Base-by-base conservation (phyloP, 2,888 invertebrate genomes). In the Nudaria mundana region DNA sequence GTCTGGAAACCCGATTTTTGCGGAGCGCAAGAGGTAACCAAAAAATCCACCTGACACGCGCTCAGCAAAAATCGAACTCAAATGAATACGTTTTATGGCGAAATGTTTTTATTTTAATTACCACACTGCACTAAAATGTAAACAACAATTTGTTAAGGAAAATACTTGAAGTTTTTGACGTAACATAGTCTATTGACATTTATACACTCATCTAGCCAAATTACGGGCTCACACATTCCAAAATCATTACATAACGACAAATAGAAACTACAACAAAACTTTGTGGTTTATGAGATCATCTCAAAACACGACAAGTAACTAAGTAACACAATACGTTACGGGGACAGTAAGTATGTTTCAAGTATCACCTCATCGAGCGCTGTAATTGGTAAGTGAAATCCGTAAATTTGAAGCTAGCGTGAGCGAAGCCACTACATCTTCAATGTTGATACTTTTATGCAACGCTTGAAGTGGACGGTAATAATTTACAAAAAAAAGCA, bases 371-470 rank as follows among this genome's bases (percentile, higher is more conserved):
- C 30, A 10, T 34, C 41, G 32, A 24, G 41, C 28, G 18, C 23
- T 5, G 20, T 56, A 48, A 57, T 53, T 50, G 50, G 47, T 37
- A 47, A 56, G 46, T 43, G 53, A 53, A 53, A 56, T 48, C 40
- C 37, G 39, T 48, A 52, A 54, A 56, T 56, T 54, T 42, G 43
- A 44, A 25, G 40, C 18, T 58, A 45, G 53, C 54, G 54, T 59
- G 58, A 42, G 22, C 40, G 36, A 34, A 29, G 42, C 23, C 42
- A 42, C 18, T 54, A 37, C 30, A 54, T 56, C 45, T 47, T 29
- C 24, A 46, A 36, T 26, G 40, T 16, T 31, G 32, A 48, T 52
- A 44, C 28, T 45, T 55, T 33, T 43, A 13, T 12, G 22, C 20
- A 31, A 23, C 20, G 16, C 6, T 23, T 16, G 15, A 23, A 14